A percentile compares a stretch with the other conserved stretches of the same genome.
These are phyloP conservation scores for Drosophila ananassae DNA, from an alignment of 1,140 invertebrate species.

Conservation along the genomic window DNA sequence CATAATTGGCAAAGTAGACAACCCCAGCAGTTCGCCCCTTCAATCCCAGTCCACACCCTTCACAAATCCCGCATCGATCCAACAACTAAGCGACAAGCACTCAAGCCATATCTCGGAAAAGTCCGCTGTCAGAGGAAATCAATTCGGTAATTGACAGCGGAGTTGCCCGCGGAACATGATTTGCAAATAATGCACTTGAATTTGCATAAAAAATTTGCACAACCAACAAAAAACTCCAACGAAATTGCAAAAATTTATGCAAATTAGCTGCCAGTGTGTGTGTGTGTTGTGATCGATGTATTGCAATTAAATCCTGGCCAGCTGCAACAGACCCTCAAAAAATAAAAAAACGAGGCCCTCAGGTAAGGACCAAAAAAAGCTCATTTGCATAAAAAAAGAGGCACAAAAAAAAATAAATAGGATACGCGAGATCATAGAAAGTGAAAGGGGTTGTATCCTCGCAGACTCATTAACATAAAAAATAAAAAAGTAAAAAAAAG, in stretches of 20 bases:
- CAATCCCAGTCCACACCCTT: conserved; percentile 7
- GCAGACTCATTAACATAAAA: conserved; percentile 74
- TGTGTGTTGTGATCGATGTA: conserved; percentile 26
- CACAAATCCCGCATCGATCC: background rate
- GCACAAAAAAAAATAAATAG: conserved; percentile 34
- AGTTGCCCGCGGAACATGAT: conserved; percentile 76
- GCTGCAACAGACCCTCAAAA: conserved; percentile 39
- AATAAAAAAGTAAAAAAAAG: conserved; percentile 17
- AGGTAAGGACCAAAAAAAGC: conserved; percentile 65
- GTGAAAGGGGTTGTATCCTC: conserved; percentile 62
- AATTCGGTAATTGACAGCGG: conserved; percentile 71
- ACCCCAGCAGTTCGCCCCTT: background rate
- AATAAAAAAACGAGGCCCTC: conserved; percentile 38
- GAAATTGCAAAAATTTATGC: conserved; percentile 60
- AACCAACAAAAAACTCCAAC: conserved; percentile 20
- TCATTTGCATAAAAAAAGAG: conserved; percentile 77
- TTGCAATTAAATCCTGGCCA: conserved; percentile 68
- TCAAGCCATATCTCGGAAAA: conserved; percentile 48
- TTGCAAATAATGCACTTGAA: conserved; percentile 83
- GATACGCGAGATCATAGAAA: conserved; percentile 46
- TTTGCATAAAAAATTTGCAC: conserved; percentile 68
- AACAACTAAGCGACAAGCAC: conserved; percentile 48
- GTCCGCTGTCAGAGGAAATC: conserved; percentile 26
- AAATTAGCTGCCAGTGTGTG: conserved; percentile 56
- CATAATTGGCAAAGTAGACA: conserved; percentile 58